Base-by-base conservation (phyloP, 1,140 invertebrate genomes). In the Maniola jurtina region DNA sequence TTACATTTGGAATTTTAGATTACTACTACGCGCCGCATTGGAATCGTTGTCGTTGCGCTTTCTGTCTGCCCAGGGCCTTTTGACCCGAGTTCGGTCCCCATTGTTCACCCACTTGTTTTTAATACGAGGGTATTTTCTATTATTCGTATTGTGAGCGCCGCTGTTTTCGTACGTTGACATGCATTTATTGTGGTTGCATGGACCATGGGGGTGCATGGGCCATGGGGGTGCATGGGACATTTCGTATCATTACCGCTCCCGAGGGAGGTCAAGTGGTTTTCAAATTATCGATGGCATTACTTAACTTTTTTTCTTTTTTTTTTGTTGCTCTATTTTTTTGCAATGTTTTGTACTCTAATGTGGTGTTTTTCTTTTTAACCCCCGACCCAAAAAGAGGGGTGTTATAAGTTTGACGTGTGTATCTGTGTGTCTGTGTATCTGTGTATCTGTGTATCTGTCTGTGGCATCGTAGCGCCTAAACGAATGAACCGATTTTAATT, bases 31-130 rank as follows among this genome's bases (percentile, higher is more conserved):
- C 1, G 25, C 25, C 25, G 25, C 25, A 4, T 25, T 25, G 25
- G 25, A 25, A 25, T 2, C 25, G 25, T 25, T 25, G 25, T 4
- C 25, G 25, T 4, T 4, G 25, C 25, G 25, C 25, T 25, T 25
- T 25, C 25, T 25, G 25, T 25, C 25, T 25, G 25, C 4, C 25
- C 25, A 25, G 4, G 25, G 25, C 25, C 25, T 25, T 25, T 2
- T 25, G 1, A 25, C 75, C 83, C 77, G 72, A 73, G 80, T 81
- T 85, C 84, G 81, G 86, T 80, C 69, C 79, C 83, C 71, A 88
- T 89, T 89, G 85, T 89, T 63, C 76, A 75, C 76, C 81, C 84
- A 84, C 85, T 88, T 89, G 84, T 88, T 86, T 85, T 89, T 85
- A 86, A 88, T 83, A 85, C 65, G 82, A 76, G 86, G 84, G 83